Evolutionary conservation across 2,113 vertebrate genomes (phyloP), one percentile per base, ranked within the genome.

Genomic region (Suncus etruscus): DNA sequence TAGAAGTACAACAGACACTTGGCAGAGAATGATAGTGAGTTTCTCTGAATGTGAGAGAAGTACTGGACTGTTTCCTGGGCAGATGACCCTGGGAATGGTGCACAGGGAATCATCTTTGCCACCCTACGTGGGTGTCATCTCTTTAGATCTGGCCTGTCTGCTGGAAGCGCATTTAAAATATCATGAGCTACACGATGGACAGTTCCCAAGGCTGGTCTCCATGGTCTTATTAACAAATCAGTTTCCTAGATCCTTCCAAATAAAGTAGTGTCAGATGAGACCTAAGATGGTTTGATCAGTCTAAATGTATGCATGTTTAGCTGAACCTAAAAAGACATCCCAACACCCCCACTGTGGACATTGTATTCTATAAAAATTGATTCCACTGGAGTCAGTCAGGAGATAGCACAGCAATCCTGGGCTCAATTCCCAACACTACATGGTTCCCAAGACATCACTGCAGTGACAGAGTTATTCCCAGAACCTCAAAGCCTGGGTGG

Each of bases 71-170:
- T 29, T 8, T 83, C 50, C 39, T 51, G 66, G 39, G 15, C 20
- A 39, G 5, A 83, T 39, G 85, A 78, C 29, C 29, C 77, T 86
- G 3, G 8, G 83, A 83, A 90, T 20, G 58, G 89, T 63, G 83
- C n/a, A 50, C 58, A 29, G 1, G 3, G 75, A 76, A 39, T 65
- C 87, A 39, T 84, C 51, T 63, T 10, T 1, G 61, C 58, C n/a
- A 79, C 22, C 39, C 74, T 29, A 61, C 0, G 1, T 75, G 58
- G 39, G 11, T 45, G 27, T 10, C 27, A 50, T 32, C 73, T 75
- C 83, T 76, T 39, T 61, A 22, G 83, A 68, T 0, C 48, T 51
- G 3, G 74, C 58, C 58, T 77, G 18, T 68, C 68, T 77, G 18
- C 61, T 25, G 83, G 24, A 68, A 48, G 29, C 78, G 14, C 16